Evolutionary conservation across 2,113 vertebrate genomes (phyloP).

Genomic region (Isurus oxyrinchus): DNA sequence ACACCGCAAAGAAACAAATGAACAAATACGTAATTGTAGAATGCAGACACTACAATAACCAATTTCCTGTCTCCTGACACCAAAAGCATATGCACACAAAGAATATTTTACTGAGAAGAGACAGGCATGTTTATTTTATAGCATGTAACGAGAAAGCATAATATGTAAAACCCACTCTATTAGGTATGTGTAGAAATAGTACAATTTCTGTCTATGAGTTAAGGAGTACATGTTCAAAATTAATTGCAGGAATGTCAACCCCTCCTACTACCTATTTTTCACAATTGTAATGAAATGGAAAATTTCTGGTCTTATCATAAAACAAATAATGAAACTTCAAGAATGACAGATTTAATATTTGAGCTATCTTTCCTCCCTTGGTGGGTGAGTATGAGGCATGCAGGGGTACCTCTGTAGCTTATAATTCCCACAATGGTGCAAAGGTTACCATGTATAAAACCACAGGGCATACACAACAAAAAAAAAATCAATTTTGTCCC

Average conservation of each 20-base stretch:
- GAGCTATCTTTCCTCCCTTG: conserved; percentile 37
- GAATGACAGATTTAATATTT: conserved; percentile 41
- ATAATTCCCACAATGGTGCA: background rate
- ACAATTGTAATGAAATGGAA: conserved; percentile 37
- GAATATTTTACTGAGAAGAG: background rate
- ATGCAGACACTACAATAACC: background rate
- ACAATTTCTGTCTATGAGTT: conserved; percentile 9
- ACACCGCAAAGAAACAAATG: background rate
- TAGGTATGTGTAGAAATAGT: background rate
- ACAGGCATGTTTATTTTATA: conserved; percentile 8
- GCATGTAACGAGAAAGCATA: background rate
- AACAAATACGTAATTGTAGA: background rate
- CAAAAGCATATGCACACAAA: background rate
- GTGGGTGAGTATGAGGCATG: background rate
- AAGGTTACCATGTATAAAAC: background rate
- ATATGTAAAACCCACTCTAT: background rate
- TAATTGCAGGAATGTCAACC: conserved; percentile 23
- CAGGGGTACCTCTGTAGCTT: background rate
- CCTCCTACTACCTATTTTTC: conserved; percentile 37
- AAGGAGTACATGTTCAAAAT: conserved; percentile 32
- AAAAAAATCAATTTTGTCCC: background rate
- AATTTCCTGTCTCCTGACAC: background rate
- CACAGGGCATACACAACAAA: background rate
- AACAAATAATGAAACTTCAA: conserved; percentile 41
- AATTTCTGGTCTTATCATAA: conserved; percentile 41